phyloP scores from a whole-genome alignment of 2,888 invertebrate genomes.

The Melipona bicolor region DNA sequence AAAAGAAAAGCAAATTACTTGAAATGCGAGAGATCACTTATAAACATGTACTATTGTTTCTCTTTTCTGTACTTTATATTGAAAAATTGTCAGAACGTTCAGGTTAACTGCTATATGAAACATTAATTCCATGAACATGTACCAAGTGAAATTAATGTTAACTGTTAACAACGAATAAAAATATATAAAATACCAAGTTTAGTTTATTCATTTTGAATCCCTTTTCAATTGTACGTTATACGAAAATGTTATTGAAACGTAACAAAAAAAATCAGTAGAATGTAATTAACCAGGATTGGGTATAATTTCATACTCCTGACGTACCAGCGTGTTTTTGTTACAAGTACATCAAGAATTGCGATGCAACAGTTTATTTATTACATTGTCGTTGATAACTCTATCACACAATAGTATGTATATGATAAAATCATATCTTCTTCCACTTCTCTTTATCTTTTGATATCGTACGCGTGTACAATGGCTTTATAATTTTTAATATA shows the following conservation, averaged over 20 bases:
- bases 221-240: background rate
- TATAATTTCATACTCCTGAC: constrained; percentile 4
- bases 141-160: constrained; percentile 47
- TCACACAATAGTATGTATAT: constrained; percentile 78
- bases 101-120: constrained; percentile 39
- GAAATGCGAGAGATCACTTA: constrained; percentile 2
- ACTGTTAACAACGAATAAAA: constrained; percentile 62
- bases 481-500: constrained; percentile 61
- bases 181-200: constrained; percentile 39
- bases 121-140: constrained; percentile 47
- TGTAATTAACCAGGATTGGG: background rate
- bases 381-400: constrained; percentile 77
- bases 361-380: constrained; percentile 79
- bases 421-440: constrained; percentile 60
- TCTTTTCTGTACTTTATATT: constrained; percentile 24
- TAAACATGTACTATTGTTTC: constrained; percentile 12
- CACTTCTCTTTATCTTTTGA: constrained; percentile 51
- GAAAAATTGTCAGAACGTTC: constrained; percentile 23
- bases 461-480: constrained; percentile 65
- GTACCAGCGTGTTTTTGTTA: constrained; percentile 16
- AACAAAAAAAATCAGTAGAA: constrained; percentile 3
- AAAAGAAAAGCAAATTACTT: background rate
- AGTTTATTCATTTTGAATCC: constrained; percentile 19
- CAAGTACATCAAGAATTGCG: constrained; percentile 61
- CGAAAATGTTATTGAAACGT: background rate